These are phyloP conservation scores for Drosophila repleta DNA, from an alignment of 1,140 invertebrate species.

Conservation along the genomic window DNA sequence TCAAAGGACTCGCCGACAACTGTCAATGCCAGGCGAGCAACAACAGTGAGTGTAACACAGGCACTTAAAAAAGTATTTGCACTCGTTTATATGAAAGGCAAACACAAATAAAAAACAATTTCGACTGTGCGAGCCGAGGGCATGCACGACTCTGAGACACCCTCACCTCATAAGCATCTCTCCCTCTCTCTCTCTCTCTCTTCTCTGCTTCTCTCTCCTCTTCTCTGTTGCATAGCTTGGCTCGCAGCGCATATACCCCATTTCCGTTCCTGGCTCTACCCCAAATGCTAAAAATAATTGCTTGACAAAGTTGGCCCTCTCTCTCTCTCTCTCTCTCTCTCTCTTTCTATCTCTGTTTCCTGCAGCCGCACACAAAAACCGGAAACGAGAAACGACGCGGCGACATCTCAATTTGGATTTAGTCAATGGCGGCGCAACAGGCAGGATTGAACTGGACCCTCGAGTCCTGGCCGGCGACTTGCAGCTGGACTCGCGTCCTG, in stretches of 20 bases:
- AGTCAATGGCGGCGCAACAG: constrained; percentile 30
- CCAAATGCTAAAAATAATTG: constrained; percentile 72
- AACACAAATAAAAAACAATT: constrained; percentile 41
- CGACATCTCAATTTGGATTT: constrained; percentile 68
- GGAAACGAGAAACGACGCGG: constrained; percentile 52
- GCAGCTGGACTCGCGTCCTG: constrained; percentile 3
- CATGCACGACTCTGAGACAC: not conserved
- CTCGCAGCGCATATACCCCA: not conserved
- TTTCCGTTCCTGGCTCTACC: not conserved
- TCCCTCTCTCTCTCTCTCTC: no score
- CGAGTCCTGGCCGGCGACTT: not conserved
- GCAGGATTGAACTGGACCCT: constrained; percentile 2
- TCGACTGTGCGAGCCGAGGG: not conserved
- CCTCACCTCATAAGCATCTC: not conserved
- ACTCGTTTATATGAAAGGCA: constrained; percentile 72
- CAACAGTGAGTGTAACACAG: constrained; percentile 36
- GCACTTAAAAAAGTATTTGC: constrained; percentile 78
- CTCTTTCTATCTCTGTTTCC: constrained; percentile 21
- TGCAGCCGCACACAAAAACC: constrained; percentile 34
- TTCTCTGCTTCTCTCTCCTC: no score
- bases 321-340: not conserved
- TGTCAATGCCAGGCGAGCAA: constrained; percentile 53
- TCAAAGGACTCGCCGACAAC: constrained; percentile 66
- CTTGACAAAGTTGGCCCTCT: constrained; percentile 66
- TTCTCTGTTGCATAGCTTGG: no score